Evolutionary conservation across 2,113 vertebrate genomes (phyloP).

Genomic region (Bambusicola thoracicus): DNA sequence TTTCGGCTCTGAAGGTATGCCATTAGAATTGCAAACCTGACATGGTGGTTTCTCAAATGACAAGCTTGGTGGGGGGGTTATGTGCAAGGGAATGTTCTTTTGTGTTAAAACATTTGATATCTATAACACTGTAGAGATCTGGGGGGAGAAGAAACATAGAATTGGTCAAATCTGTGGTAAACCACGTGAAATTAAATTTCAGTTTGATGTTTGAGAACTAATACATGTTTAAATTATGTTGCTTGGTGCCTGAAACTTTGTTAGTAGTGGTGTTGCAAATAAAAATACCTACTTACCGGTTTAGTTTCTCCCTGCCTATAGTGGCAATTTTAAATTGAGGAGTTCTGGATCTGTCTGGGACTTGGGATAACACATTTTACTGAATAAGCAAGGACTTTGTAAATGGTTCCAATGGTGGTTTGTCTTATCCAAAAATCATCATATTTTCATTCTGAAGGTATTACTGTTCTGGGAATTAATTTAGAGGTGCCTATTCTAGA

Average conservation of each 20-base stretch:
- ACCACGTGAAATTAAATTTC: not conserved
- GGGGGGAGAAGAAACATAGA: not conserved
- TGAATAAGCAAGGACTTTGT: not conserved
- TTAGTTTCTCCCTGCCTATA: not conserved
- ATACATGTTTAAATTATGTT: not conserved
- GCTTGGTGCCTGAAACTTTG: not conserved
- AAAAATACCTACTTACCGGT: not conserved
- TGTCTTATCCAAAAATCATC: not conserved
- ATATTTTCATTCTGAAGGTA: not conserved
- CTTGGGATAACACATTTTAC: not conserved
- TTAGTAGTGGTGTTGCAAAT: not conserved
- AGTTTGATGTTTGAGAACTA: not conserved
- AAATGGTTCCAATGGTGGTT: not conserved
- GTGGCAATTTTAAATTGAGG: not conserved
- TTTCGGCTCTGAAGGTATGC: not conserved
- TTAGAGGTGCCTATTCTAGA: not conserved
- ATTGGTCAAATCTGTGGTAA: not conserved
- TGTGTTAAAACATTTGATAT: not conserved
- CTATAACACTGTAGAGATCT: not conserved
- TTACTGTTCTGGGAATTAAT: not conserved
- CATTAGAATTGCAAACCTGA: conserved; percentile 34
- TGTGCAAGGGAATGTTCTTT: not conserved
- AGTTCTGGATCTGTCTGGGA: not conserved
- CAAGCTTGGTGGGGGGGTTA: not conserved
- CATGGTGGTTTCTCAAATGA: rapidly evolving